Evolutionary conservation across 2,797 vertebrate genomes (phyloP), one percentile per base, ranked within the genome.

Genomic region (Acanthornis magna): DNA sequence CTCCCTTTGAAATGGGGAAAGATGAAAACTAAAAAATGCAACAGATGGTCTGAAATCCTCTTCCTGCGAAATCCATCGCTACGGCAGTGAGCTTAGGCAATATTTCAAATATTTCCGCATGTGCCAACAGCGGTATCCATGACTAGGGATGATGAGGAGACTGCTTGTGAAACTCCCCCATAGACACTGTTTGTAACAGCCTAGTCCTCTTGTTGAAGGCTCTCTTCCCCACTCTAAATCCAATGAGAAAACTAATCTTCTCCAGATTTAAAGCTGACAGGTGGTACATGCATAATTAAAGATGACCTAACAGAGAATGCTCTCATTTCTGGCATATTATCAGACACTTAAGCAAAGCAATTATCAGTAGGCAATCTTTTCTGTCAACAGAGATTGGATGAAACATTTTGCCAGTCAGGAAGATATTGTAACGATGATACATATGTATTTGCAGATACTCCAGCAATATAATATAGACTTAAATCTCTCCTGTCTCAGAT

Each of bases 261-360:
- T 88, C 77, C 95, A 95, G 96, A 98, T 97, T 97, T 97, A 92
- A 97, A 96, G 94, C 93, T 97, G 97, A 98, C 97, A 98, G 97
- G 97, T 98, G 98, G 97, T 91, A 96, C 95, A 97, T 97, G 92
- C 96, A 98, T 98, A 98, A 98, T 98, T 97, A 98, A 98, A 98
- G 97, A 97, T 97, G 98, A 98, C 97, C 97, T 97, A 97, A 97
- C 97, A 97, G 84, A 96, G 95, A 97, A 97, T 96, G 96, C 96
- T 97, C 98, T 98, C 97, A 97, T 98, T 97, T 96, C 97, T 97
- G 97, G 97, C 97, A 96, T 97, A 96, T 97, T 97, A 97, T 97
- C 97, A 97, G 98, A 97, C 97, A 97, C 96, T 98, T 96, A 97
- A 97, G 97, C 94, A 97, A 97, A 97, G 97, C 96, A 98, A 98